These are phyloP conservation scores for Xiphophorus couchianus DNA, from an alignment of 2,113 vertebrate species.

Conservation along the genomic window DNA sequence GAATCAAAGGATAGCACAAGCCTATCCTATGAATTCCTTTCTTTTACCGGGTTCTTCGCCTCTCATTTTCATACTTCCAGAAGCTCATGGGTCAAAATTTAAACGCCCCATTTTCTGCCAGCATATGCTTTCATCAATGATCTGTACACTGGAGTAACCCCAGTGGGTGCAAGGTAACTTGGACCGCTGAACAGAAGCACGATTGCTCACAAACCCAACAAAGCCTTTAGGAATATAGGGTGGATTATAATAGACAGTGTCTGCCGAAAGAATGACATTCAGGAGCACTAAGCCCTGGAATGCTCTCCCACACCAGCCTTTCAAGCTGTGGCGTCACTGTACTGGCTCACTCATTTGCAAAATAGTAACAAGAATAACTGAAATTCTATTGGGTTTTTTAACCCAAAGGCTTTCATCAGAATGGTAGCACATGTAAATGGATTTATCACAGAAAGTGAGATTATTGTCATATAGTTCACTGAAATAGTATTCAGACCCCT, in stretches of 20 bases:
- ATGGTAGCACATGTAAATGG: background rate
- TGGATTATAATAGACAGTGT: slow-evolving; percentile 68
- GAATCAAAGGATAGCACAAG: slow-evolving; percentile 48
- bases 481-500: background rate
- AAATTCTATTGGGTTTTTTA: slow-evolving; percentile 8
- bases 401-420: background rate
- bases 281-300: slow-evolving; percentile 71
- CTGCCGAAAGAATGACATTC: slow-evolving; percentile 63
- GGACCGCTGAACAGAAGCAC: slow-evolving; percentile 56
- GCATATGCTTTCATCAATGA: slow-evolving; percentile 8
- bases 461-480: background rate
- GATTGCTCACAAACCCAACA: slow-evolving; percentile 72
- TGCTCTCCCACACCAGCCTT: slow-evolving; percentile 51
- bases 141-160: slow-evolving; percentile 40
- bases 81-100: background rate
- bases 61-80: background rate
- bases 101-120: slow-evolving; percentile 24
- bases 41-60: slow-evolving; percentile 41
- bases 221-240: slow-evolving; percentile 72
- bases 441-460: no score
- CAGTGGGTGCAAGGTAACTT: slow-evolving; percentile 39
- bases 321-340: slow-evolving; percentile 41
- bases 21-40: slow-evolving; percentile 48
- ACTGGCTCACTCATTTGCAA: slow-evolving; percentile 32
- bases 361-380: slow-evolving; percentile 13